These are phyloP conservation scores for Melanchra persicariae DNA, from an alignment of 2,888 invertebrate genomes.

Conservation along the genomic window DNA sequence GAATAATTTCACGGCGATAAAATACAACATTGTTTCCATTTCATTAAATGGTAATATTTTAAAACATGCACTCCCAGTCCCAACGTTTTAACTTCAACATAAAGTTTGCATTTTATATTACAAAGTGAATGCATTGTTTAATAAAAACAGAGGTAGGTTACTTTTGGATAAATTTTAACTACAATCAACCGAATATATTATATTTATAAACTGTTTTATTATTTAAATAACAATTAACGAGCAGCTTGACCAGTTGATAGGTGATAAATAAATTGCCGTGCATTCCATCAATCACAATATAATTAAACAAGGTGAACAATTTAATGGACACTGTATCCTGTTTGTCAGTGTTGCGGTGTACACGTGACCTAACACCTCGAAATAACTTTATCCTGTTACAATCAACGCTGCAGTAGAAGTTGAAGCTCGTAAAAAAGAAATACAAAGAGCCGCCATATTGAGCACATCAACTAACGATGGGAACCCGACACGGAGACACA, in stretches of 20 bases:
- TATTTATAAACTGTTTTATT: slow-evolving; percentile 21
- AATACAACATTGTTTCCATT: slow-evolving; percentile 63
- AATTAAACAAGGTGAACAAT: slow-evolving; percentile 41
- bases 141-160: slow-evolving; percentile 38
- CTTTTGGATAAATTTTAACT: slow-evolving; percentile 25
- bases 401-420: slow-evolving; percentile 17
- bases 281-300: slow-evolving; percentile 28
- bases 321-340: slow-evolving; percentile 38
- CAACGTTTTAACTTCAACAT: slow-evolving; percentile 46
- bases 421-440: slow-evolving; percentile 32
- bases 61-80: slow-evolving; percentile 50
- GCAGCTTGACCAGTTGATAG: slow-evolving; percentile 10
- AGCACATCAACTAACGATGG: slow-evolving; percentile 69
- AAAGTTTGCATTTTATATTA: slow-evolving; percentile 42
- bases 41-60: slow-evolving; percentile 65
- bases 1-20: slow-evolving; percentile 65
- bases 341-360: slow-evolving; percentile 38
- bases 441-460: slow-evolving; percentile 50
- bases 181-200: slow-evolving; percentile 22
- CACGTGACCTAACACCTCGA: slow-evolving; percentile 42
- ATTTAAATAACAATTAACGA: slow-evolving; percentile 37
- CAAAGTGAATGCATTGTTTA: slow-evolving; percentile 37
- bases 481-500: slow-evolving; percentile 69
- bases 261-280: slow-evolving; percentile 31
- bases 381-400: slow-evolving; percentile 53